Evolutionary conservation across 2,113 vertebrate genomes (phyloP).

Genomic region (Spheniscus mendiculus): DNA sequence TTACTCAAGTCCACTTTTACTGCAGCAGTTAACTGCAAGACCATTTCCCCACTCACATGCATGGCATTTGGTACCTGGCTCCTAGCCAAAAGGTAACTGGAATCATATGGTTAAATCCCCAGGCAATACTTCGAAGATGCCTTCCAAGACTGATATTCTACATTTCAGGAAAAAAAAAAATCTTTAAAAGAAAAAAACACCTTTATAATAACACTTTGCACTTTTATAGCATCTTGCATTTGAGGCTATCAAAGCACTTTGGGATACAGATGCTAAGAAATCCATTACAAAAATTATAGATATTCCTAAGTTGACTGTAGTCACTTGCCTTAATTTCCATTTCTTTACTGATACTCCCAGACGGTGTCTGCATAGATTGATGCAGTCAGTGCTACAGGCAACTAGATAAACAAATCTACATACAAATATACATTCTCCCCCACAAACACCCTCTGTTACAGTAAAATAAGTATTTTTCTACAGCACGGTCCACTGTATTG

Average conservation of each 20-base stretch:
- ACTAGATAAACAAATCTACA: background rate
- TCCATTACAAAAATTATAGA: constrained; percentile 33
- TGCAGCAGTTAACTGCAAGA: background rate
- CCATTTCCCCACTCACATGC: background rate
- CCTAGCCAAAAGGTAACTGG: background rate
- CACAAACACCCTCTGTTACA: background rate
- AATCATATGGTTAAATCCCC: background rate
- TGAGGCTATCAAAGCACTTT: constrained; percentile 12
- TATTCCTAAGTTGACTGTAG: background rate
- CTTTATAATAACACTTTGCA: background rate
- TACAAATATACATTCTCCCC: background rate
- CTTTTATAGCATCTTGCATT: constrained; percentile 32
- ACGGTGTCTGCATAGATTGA: background rate
- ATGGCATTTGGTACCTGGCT: background rate
- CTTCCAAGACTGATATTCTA: background rate
- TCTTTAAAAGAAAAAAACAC: background rate
- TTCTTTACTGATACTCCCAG: background rate
- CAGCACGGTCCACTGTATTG: background rate
- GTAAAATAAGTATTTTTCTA: background rate
- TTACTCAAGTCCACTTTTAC: background rate
- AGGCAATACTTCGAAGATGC: background rate
- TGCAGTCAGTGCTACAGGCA: background rate
- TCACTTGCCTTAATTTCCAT: constrained; percentile 38
- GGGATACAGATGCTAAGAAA: constrained; percentile 1
- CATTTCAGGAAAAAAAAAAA: background rate